A percentile compares a stretch with the other conserved stretches of the same genome.
These are phyloP conservation scores for Mythimna ferrago DNA, from an alignment of 2,888 invertebrate genomes.

Conservation along the genomic window DNA sequence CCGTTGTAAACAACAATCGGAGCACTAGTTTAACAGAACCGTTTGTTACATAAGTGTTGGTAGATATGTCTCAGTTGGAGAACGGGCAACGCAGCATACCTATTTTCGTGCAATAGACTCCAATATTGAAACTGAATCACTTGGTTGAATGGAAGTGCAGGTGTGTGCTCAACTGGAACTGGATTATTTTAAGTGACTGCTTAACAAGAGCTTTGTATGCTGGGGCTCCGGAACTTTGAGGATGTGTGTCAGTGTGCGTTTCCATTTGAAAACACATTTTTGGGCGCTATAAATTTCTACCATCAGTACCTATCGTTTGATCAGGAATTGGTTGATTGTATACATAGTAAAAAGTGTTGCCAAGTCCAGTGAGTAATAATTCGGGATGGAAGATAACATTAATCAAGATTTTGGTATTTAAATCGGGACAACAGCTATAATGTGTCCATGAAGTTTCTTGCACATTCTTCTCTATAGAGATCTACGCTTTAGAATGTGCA, in stretches of 20 bases:
- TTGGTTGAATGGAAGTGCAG: not conserved
- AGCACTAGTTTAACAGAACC: constrained; percentile 1
- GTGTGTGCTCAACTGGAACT: not conserved
- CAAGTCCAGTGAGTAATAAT: too few relatives aligned
- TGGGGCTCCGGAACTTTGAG: too few relatives aligned
- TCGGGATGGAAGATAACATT: too few relatives aligned
- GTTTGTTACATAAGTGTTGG: not conserved
- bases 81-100: not conserved
- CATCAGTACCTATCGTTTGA: too few relatives aligned
- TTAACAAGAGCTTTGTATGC: not conserved
- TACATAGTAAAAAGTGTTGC: too few relatives aligned
- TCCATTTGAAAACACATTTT: not conserved
- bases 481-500: too few relatives aligned
- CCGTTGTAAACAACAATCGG: not conserved
- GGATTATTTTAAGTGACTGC: not conserved
- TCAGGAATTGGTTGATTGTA: too few relatives aligned
- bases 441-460: too few relatives aligned
- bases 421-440: too few relatives aligned
- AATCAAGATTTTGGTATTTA: too few relatives aligned
- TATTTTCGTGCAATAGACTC: constrained; percentile 2
- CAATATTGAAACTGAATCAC: not conserved
- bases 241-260: not conserved
- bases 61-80: not conserved
- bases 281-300: not conserved
- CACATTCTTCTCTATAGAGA: too few relatives aligned